Percentiles rank a stretch among this genome's conserved stretches.
Evolutionary conservation across 2,113 vertebrate genomes (phyloP).

Genomic region (Tragelaphus buxtoni): DNA sequence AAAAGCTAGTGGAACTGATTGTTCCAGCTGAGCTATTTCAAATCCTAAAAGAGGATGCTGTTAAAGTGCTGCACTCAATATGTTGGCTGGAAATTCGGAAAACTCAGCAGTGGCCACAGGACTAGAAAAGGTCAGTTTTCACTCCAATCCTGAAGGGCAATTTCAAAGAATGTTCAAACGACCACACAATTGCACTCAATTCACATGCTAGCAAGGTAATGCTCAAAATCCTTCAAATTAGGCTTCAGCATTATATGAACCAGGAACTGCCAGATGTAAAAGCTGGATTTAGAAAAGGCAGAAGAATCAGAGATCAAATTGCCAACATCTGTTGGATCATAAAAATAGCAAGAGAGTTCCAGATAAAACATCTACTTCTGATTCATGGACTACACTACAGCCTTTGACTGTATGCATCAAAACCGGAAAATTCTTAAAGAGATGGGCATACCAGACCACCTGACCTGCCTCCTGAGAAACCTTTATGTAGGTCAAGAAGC

Average conservation of each 20-base stretch:
- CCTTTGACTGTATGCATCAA: neutral
- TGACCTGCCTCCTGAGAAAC: neutral
- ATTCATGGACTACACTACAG: neutral
- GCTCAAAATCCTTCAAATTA: neutral
- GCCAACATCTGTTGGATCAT: neutral
- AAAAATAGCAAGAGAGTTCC: neutral
- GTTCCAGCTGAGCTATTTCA: neutral
- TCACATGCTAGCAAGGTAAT: neutral
- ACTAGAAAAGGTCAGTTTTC: neutral
- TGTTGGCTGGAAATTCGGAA: neutral
- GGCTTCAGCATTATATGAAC: neutral
- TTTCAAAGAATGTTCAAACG: rapidly evolving
- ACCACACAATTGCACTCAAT: neutral
- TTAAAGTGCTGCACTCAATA: neutral
- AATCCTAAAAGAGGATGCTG: neutral
- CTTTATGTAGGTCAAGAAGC: neutral
- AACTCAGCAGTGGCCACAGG: neutral
- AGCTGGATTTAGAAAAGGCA: neutral
- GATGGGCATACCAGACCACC: neutral
- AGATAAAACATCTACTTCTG: neutral
- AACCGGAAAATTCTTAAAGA: neutral
- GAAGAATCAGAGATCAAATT: neutral
- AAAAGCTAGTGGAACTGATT: neutral
- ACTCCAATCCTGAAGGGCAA: neutral
- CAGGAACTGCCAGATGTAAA: neutral